Percentiles rank a stretch among this genome's conserved stretches.
These are phyloP conservation scores for Thaumatotibia leucotreta DNA, from an alignment of 1,140 invertebrate genomes.

Conservation along the genomic window DNA sequence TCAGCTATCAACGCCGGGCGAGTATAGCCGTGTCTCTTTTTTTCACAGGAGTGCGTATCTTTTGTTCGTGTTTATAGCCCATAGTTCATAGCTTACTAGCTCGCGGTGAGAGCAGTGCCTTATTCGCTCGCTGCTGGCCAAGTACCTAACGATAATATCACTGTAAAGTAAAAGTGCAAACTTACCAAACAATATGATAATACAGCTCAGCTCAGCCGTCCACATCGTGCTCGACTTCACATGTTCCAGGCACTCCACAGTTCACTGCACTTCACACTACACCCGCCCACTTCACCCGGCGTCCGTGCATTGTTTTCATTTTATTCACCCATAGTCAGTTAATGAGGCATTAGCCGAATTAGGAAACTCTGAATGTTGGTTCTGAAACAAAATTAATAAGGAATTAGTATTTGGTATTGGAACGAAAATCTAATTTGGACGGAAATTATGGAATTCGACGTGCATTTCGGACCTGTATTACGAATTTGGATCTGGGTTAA, in stretches of 20 bases:
- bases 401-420: too few relatives aligned
- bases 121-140: neutral
- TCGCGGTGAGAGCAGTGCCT: too few relatives aligned
- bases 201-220: slow-evolving; percentile 62
- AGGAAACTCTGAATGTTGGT: neutral
- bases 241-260: slow-evolving; percentile 34
- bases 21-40: too few relatives aligned
- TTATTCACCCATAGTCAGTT: neutral
- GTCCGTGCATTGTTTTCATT: slow-evolving; percentile 13
- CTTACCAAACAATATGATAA: slow-evolving; percentile 70
- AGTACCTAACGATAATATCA: too few relatives aligned
- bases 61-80: too few relatives aligned
- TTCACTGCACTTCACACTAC: slow-evolving; percentile 24
- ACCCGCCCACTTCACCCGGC: slow-evolving; percentile 28
- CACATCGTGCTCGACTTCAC: slow-evolving; percentile 58
- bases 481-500: too few relatives aligned
- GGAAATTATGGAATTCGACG: too few relatives aligned
- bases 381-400: neutral
- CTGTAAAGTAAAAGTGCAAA: slow-evolving; percentile 20
- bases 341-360: neutral
- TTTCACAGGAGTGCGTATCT: too few relatives aligned
- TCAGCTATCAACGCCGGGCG: too few relatives aligned
- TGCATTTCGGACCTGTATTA: too few relatives aligned
- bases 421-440: too few relatives aligned
- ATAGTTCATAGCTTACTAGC: neutral